Evolutionary conservation across 2,888 invertebrate species (phyloP).

Genomic region (Lepidocyrtinus sp.): DNA sequence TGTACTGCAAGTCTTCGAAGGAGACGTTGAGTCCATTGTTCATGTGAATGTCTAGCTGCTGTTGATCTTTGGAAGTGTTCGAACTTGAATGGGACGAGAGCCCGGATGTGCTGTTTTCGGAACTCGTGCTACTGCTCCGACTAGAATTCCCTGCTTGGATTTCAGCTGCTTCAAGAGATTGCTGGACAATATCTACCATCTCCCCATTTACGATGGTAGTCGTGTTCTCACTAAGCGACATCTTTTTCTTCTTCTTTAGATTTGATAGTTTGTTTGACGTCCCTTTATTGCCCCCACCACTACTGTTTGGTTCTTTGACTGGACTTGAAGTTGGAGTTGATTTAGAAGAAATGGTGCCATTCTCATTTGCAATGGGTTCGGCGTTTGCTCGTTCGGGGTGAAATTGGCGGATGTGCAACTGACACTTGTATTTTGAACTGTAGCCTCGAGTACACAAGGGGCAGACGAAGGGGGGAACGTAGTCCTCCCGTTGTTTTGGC

Average conservation of each 20-base stretch:
- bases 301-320: too few species aligned
- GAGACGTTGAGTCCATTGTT: not conserved
- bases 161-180: not conserved
- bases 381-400: slow-evolving; percentile 44
- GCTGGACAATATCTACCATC: not conserved
- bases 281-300: too few species aligned
- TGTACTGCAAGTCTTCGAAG: slow-evolving; percentile 16
- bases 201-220: not conserved
- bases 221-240: not conserved
- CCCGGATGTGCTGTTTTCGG: not conserved
- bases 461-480: slow-evolving; percentile 34
- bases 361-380: slow-evolving; percentile 32
- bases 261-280: not conserved
- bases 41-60: slow-evolving; percentile 20
- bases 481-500: slow-evolving; percentile 28
- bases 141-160: not conserved
- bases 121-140: not conserved
- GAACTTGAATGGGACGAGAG: not conserved
- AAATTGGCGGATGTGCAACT: slow-evolving; percentile 45
- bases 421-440: slow-evolving; percentile 45
- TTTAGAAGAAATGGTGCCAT: not conserved
- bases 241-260: not conserved
- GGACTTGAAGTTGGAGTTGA: slow-evolving; percentile 14
- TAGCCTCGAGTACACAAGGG: slow-evolving; percentile 51
- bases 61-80: not conserved